A percentile compares a stretch with the other conserved stretches of the same genome.
Conservation (phyloP, 2,888 invertebrate genomes). For the Odontomyia ornata region DNA sequence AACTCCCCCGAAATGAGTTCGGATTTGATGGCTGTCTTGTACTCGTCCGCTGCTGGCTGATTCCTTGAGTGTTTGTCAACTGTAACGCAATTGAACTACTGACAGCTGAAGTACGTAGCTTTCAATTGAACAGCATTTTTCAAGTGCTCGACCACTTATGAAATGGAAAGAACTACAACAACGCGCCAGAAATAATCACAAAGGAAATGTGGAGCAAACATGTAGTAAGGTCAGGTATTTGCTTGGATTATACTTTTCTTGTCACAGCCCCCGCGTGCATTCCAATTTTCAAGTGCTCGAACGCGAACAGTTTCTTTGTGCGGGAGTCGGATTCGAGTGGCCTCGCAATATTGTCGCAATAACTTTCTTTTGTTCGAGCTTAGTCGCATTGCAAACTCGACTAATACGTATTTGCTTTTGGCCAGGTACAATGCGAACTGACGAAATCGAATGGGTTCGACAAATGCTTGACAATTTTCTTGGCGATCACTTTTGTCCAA, state of each 20-base stretch:
- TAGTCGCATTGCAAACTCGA: neutral
- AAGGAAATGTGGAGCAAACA: constrained; percentile 29
- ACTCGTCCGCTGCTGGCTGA: constrained; percentile 8
- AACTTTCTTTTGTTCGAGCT: constrained; percentile 32
- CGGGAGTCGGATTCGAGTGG: neutral
- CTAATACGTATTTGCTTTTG: neutral
- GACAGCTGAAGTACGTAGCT: constrained; percentile 39
- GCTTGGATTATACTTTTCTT: neutral
- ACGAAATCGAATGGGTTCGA: neutral
- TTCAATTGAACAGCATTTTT: constrained; percentile 32
- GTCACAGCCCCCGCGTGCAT: constrained; percentile 10
- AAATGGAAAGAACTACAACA: constrained; percentile 15
- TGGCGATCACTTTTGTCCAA: neutral
- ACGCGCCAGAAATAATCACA: neutral
- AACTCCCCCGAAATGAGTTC: constrained; percentile 18
- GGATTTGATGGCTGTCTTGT: neutral
- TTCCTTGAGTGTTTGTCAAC: constrained; percentile 41
- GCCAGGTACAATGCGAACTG: neutral
- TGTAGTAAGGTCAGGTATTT: constrained; percentile 34
- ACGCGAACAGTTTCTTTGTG: constrained; percentile 27
- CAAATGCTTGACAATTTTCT: neutral
- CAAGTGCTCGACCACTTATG: neutral
- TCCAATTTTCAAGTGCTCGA: constrained; percentile 22
- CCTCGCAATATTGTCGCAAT: constrained; percentile 27
- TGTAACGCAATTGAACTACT: constrained; percentile 38